Evolutionary conservation across 1,140 invertebrate species (phyloP), one percentile per base, ranked within the genome.

Genomic region (Aphidius gifuensis): DNA sequence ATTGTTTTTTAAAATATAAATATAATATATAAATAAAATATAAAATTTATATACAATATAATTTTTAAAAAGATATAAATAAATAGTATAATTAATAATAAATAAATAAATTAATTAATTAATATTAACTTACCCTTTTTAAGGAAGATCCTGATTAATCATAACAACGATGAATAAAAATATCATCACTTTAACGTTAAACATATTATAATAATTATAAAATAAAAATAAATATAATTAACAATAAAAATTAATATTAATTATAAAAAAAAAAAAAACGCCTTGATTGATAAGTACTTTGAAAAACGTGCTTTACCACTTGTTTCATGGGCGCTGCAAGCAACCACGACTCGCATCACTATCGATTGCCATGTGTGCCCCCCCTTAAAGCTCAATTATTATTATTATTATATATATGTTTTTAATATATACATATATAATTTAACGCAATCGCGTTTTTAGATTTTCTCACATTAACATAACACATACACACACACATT

Each of bases 261-360:
- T 67, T 59, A 65, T 59, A 64, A 54, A 4, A 60, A 67, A 48
- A 64, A 56, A 58, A 55, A 60, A 61, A 56, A 51, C 42, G 65
- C 61, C 65, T 56, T 65, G 58, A 58, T 64, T 45, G 55, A 32
- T 47, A 62, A 64, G 57, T 64, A 64, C 48, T 61, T 32, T 67
- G 62, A 69, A 59, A 67, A 72, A 67, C 68, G 66, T 69, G 69
- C 64, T 66, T 68, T 69, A 63, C 71, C 71, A 73, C 71, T 73
- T 73, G 71, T 71, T 73, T 68, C 71, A 71, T 68, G 67, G 67
- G 70, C 71, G 70, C 71, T 71, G 68, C 69, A 58, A 69, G 68
- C 71, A 64, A 70, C 62, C 39, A 55, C 21, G 53, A 55, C 58
- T 68, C 66, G 67, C 67, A 71, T 66, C 69, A 67, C 70, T 73